A percentile compares a stretch with the other conserved stretches of the same genome.
phyloP scores from a whole-genome alignment of 2,888 invertebrate genomes.

The Calliopum simillimum region DNA sequence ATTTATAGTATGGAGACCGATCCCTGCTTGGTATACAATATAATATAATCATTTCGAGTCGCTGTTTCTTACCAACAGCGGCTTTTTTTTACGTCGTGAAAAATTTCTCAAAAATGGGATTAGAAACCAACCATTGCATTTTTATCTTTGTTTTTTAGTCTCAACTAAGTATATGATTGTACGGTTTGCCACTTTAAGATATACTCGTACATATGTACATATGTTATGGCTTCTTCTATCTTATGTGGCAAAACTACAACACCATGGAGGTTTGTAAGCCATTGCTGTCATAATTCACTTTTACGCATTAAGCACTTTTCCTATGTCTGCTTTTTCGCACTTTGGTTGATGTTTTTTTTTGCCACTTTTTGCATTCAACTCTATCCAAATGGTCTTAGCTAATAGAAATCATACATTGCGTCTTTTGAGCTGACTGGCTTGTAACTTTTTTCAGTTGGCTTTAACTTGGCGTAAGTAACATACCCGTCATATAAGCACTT shows the following conservation, averaged over 20 bases:
- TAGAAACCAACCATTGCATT: too few species aligned
- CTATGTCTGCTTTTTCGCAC: slow-evolving; percentile 30
- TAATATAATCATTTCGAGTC: too few species aligned
- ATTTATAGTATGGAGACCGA: too few species aligned
- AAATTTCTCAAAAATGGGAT: too few species aligned
- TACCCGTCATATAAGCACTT: slow-evolving; percentile 33
- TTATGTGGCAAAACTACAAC: background rate
- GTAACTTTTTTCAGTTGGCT: slow-evolving; percentile 10
- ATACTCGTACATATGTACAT: too few species aligned
- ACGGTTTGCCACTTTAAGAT: too few species aligned
- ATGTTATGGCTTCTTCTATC: background rate
- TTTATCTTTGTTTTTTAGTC: too few species aligned
- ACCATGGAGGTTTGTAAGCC: background rate
- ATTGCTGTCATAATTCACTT: slow-evolving; percentile 35
- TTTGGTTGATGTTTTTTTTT: slow-evolving; percentile 31
- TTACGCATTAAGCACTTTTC: slow-evolving; percentile 34
- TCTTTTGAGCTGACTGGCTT: slow-evolving; percentile 22
- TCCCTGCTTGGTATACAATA: too few species aligned
- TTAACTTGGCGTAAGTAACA: slow-evolving; percentile 33
- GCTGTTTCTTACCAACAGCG: too few species aligned
- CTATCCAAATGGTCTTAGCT: slow-evolving; percentile 12
- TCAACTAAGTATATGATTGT: too few species aligned
- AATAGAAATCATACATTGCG: slow-evolving; percentile 21
- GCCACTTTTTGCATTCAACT: slow-evolving; percentile 26
- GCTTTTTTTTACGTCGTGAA: too few species aligned